Base-by-base conservation (phyloP, 2,888 invertebrate genomes). In the Pollenia labialis region DNA sequence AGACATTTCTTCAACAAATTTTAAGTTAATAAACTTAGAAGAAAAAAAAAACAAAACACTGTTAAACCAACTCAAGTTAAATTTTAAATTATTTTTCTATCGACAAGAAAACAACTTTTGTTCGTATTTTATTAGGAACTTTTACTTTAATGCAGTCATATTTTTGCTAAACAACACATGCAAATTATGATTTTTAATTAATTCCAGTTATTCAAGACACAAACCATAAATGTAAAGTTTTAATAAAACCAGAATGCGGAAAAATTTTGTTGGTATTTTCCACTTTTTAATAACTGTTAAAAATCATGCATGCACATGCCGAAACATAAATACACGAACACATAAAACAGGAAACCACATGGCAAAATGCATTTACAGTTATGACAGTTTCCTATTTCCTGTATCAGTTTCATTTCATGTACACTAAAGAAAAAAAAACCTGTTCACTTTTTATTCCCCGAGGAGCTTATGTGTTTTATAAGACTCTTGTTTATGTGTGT, bases 381-480 rank as follows among this genome's bases (percentile, higher is more conserved):
- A 81, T 68, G 77, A 58, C 82, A 83, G 77, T 85, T 85, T 81
- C 64, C 79, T 77, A 87, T 83, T 77, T 87, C 87, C 87, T 72
- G 85, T 87, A 81, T 80, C 76, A 72, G 11, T 80, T 62, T 82
- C 75, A 69, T 79, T 40, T 48, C 18, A n/a, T 32, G 12, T 16
- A 50, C 62, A 44, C 23, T 16, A 52, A 44, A 7, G 56, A 16
- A 4, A 44, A 9, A 64, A 64, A 6, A 12, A 64, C 46, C 64
- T 32, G 50, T n/a, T 32, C 40, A 2, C 16, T 14, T 1, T 48
- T 1, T 2, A 2, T 2, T 2, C 2, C 23, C 23, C 23, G 2
- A 23, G 3, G 2, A 23, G 23, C 23, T 23, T 46, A 40, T 42
- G 18, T 18, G 48, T 16, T 11, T 10, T 4, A 14, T 11, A 14